Percentiles rank a stretch among this genome's conserved stretches.
Evolutionary conservation across 2,888 invertebrate species (phyloP).

Genomic region (Opisthograptis luteolata): DNA sequence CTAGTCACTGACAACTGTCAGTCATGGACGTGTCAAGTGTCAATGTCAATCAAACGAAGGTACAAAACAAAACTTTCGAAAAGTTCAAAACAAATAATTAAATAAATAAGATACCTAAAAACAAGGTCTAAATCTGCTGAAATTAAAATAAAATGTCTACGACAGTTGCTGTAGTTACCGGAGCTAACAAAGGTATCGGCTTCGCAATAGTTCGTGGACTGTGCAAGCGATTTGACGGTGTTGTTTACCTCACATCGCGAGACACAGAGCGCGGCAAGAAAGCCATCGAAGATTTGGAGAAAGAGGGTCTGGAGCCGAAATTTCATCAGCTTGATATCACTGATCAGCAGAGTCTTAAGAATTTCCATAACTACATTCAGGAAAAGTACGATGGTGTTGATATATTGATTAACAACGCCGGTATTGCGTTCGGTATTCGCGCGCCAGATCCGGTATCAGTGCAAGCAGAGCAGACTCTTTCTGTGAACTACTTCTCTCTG

Average conservation of each 20-base stretch:
- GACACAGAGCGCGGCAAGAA: slow-evolving; percentile 82
- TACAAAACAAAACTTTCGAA: no score
- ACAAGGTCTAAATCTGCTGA: no score
- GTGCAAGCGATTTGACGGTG: slow-evolving; percentile 87
- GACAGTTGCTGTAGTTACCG: slow-evolving; percentile 86
- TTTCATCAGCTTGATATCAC: slow-evolving; percentile 90
- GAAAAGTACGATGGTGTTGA: slow-evolving; percentile 88
- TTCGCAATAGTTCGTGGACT: slow-evolving; percentile 88
- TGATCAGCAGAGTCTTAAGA: slow-evolving; percentile 83
- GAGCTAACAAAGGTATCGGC: slow-evolving; percentile 89
- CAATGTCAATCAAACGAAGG: no score
- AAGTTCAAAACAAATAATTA: no score
- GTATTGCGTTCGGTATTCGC: slow-evolving; percentile 86
- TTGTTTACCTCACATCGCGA: slow-evolving; percentile 89
- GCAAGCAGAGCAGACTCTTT: slow-evolving; percentile 89
- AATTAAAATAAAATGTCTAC: slow-evolving; percentile 50
- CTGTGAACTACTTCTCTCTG: slow-evolving; percentile 88
- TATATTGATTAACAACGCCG: slow-evolving; percentile 91
- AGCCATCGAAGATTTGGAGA: slow-evolving; percentile 84
- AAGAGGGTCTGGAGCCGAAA: slow-evolving; percentile 81
- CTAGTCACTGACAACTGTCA: no score
- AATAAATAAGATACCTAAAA: no score
- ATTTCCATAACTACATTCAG: slow-evolving; percentile 84
- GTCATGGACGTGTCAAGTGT: no score
- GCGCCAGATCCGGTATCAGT: slow-evolving; percentile 85